Evolutionary conservation across 1,140 invertebrate species (phyloP).

Genomic region (Dryas iulia): DNA sequence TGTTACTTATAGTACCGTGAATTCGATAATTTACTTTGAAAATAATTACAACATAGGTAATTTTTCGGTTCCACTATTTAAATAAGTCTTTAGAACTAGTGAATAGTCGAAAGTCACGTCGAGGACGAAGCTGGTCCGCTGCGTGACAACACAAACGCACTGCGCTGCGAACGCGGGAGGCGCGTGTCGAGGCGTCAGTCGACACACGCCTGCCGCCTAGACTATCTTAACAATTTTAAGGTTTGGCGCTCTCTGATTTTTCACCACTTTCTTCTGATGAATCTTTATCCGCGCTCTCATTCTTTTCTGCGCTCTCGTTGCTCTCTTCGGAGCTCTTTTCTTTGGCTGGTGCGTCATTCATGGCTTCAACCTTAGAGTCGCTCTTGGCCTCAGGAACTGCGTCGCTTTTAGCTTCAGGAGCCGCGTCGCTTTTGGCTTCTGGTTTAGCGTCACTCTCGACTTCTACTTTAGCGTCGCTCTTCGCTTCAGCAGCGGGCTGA

Average conservation of each 20-base stretch:
- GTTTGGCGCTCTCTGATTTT: constrained; percentile 51
- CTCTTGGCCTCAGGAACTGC: neutral
- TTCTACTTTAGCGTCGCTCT: constrained; percentile 16
- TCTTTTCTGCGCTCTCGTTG: constrained; percentile 50
- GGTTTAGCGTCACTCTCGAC: constrained; percentile 25
- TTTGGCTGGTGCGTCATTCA: constrained; percentile 39
- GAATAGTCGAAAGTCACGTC: constrained; percentile 57
- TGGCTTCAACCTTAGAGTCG: constrained; percentile 23
- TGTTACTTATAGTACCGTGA: constrained; percentile 77
- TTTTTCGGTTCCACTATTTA: constrained; percentile 72
- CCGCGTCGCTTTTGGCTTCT: neutral
- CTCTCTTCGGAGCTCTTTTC: constrained; percentile 57
- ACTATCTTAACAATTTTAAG: constrained; percentile 54
- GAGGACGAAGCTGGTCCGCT: constrained; percentile 36
- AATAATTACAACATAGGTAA: constrained; percentile 76
- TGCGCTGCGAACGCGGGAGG: constrained; percentile 50
- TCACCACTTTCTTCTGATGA: constrained; percentile 51
- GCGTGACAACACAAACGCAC: constrained; percentile 52
- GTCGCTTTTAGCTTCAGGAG: neutral
- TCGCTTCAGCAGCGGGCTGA: constrained; percentile 18
- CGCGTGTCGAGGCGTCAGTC: constrained; percentile 71
- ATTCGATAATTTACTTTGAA: constrained; percentile 77
- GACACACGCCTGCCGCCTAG: constrained; percentile 69
- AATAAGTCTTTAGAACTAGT: constrained; percentile 77
- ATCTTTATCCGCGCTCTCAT: constrained; percentile 45